Evolutionary conservation across 2,888 invertebrate species (phyloP), one percentile per base, ranked within the genome.

Genomic region (Andrena camellia): DNA sequence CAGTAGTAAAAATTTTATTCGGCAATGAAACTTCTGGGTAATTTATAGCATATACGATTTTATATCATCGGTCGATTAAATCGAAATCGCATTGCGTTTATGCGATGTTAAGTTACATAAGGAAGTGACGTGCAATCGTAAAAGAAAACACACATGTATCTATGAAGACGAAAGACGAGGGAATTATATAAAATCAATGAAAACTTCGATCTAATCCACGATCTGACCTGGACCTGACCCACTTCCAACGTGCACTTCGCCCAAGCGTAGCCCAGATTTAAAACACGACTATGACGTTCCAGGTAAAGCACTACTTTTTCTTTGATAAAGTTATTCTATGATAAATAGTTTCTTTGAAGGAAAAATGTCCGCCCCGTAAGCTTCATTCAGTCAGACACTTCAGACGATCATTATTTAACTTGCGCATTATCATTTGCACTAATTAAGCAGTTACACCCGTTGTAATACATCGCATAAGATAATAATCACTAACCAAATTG

Each of bases 221-320:
- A 66, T 54, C 8, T 78, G 70, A 80, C 71, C 79, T 54, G 67
- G 67, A 71, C 48, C 35, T n/a, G 71, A 23, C 48, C 67, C 23
- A 78, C 17, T 63, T 71, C 26, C 6, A 2, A 13, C 13, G 10
- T 0, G 10, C 29, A 29, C n/a, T n/a, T 52, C 33, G 26, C 2
- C 17, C 8, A 50, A 26, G 35, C 33, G 1, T 20, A 31, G 6
- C 54, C 48, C 23, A 63, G 17, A 35, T 67, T 35, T 42, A 8
- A 33, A 4, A 8, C 8, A 13, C 31, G 7, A 20, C 6, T 60
- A 48, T 59, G 59, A 10, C 33, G 2, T 8, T 17, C 10, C 1
- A 29, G 13, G 50, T 72, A 66, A 60, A 57, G 2, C 10, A 57
- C 48, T 17, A 42, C 42, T 42, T 23, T 5, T 50, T 29, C 2